phyloP scores from a whole-genome alignment of 2,797 vertebrate genomes.

The Steatocranus sp. region DNA sequence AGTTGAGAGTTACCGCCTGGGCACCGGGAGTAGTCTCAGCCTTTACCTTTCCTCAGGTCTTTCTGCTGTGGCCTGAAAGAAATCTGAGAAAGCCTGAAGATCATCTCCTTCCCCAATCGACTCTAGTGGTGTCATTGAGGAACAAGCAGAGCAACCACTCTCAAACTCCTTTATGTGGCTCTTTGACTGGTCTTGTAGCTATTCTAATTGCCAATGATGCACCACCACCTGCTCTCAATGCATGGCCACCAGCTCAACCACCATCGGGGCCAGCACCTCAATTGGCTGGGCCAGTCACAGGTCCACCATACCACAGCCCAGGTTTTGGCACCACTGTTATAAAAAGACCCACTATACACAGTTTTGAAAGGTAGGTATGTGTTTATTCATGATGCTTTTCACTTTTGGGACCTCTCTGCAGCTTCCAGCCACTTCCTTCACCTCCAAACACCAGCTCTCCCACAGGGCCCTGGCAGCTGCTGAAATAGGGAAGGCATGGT shows the following conservation, averaged over 20 bases:
- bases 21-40: not conserved
- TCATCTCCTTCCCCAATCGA: not conserved
- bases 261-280: not conserved
- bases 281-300: not conserved
- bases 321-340: not conserved
- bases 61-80: not conserved
- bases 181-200: not conserved
- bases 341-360: not conserved
- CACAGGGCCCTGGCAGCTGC: not conserved
- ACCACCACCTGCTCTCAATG: not conserved
- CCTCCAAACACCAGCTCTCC: not conserved
- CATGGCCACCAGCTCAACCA: not conserved
- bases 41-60: not conserved
- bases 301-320: not conserved
- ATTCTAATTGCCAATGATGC: not conserved
- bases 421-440: not conserved
- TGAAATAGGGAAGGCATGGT: not conserved
- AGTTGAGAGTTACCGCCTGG: not conserved
- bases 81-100: not conserved
- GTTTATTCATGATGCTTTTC: not conserved
- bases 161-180: not conserved
- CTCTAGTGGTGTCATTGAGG: not conserved
- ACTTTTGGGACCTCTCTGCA: not conserved
- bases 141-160: not conserved
- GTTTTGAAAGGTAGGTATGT: not conserved